Base-by-base conservation (phyloP, 1,140 invertebrate genomes). In the Papilio aristodemus region DNA sequence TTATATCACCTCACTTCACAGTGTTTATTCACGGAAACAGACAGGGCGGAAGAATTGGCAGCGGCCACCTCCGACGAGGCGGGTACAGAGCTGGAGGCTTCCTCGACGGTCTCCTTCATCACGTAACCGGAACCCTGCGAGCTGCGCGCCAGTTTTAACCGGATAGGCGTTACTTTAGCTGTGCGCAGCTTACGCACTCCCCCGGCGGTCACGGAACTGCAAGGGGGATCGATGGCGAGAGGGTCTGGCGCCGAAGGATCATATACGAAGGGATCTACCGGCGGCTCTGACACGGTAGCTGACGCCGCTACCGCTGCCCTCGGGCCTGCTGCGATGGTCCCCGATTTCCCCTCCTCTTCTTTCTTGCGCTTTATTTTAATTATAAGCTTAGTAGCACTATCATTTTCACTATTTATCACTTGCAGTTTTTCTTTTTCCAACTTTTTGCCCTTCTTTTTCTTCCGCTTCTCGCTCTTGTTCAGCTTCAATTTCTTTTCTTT, bases 1-100 rank as follows among this genome's bases (percentile, higher is more conserved):
- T 82, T 87, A 93, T 95, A 96, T 96, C 95, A 96, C 94, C 95
- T 96, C 93, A 96, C 95, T 93, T 96, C 95, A 93, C 95, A 96
- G 92, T 95, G 95, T 93, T 96, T 95, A 84, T 94, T 95, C 78
- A 95, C 92, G 81, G 94, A 91, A 75, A 94, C 90, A 74, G 95
- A 87, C 75, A 91, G 86, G 79, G 80, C 70, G 37, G 82, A 73
- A 17, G 79, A 62, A 68, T 57, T 57, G 13, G 74, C 36, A 32
- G 71, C 68, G 71, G 91, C 81, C 80, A 39, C 62, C 25, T 79
- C 74, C 7, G 78, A 66, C 36, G 70, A 60, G 63, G 72, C 64
- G 46, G 69, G 57, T 25, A 64, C 71, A 2, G 72, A 54, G 54
- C 75, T 39, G 22, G 71, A 60, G 57, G 64, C 68, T 66, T 67